Percentiles rank a stretch among this genome's conserved stretches.
Conservation (phyloP, 2,888 invertebrate species). For the Eumerus sabulonum region DNA sequence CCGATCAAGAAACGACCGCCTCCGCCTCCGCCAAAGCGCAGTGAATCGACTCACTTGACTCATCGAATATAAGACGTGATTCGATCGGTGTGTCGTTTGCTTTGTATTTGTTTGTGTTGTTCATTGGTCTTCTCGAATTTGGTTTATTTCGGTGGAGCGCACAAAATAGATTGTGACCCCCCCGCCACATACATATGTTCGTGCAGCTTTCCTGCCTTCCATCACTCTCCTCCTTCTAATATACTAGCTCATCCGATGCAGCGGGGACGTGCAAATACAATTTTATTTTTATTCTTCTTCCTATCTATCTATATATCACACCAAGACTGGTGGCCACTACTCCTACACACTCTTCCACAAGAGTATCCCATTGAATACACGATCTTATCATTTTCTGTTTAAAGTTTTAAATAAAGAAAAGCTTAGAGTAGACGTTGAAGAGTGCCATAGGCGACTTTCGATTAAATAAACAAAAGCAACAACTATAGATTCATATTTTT, state of each 20-base stretch:
- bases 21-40: constrained; percentile 93
- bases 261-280: constrained; percentile 67
- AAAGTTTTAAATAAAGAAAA: constrained; percentile 27
- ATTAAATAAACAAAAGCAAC: constrained; percentile 31
- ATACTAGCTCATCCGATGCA: constrained; percentile 39
- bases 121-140: constrained; percentile 6
- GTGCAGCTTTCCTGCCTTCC: constrained; percentile 6
- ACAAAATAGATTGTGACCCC: constrained; percentile 40
- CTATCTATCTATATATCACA: constrained; percentile 14
- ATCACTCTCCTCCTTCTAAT: constrained; percentile 25
- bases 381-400: too few species aligned
- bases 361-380: too few species aligned
- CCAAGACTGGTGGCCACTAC: too few species aligned
- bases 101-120: constrained; percentile 6
- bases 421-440: constrained; percentile 50
- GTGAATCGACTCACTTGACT: constrained; percentile 91
- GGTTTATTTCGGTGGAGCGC: constrained; percentile 38
- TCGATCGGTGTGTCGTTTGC: neutral
- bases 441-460: constrained; percentile 68
- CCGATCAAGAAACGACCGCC: constrained; percentile 87
- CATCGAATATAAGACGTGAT: constrained; percentile 72
- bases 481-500: constrained; percentile 63
- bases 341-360: too few species aligned
- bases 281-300: constrained; percentile 37
- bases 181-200: constrained; percentile 36